Percentiles rank a stretch among this genome's conserved stretches.
phyloP scores from a whole-genome alignment of 2,888 invertebrate species.

The Clivina fossor region DNA sequence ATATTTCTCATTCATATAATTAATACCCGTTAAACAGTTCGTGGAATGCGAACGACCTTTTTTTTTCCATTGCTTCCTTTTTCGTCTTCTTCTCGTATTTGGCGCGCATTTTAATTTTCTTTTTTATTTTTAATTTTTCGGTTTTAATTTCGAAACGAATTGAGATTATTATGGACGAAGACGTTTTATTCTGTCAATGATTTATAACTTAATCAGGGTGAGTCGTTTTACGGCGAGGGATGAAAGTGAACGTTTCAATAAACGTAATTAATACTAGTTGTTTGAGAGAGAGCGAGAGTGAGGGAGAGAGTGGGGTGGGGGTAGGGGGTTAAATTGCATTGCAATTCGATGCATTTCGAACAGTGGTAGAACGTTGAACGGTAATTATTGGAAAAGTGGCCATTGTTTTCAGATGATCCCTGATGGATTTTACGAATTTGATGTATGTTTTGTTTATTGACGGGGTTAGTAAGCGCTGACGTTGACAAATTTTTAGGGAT shows the following conservation, averaged over 20 bases:
- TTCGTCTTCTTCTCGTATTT: neutral
- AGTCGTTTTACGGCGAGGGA: too few relatives aligned
- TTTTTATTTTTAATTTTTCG: conserved; percentile 22
- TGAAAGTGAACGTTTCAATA: conserved; percentile 27
- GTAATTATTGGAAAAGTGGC: conserved; percentile 29
- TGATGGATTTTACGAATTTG: conserved; percentile 8
- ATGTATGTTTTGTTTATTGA: conserved; percentile 17
- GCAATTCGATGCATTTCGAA: too few relatives aligned
- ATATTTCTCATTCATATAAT: conserved; percentile 30
- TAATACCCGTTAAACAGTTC: conserved; percentile 15
- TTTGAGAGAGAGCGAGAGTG: too few relatives aligned
- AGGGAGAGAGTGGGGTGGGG: too few relatives aligned
- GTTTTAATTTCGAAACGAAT: conserved; percentile 3
- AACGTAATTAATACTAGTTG: conserved; percentile 27
- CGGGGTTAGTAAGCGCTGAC: too few relatives aligned
- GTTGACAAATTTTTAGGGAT: too few relatives aligned
- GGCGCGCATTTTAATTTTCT: conserved; percentile 26
- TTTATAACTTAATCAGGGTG: conserved; percentile 25
- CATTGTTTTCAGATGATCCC: conserved; percentile 17
- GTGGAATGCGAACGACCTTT: too few relatives aligned
- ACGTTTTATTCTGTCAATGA: conserved; percentile 6
- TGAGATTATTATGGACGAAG: too few relatives aligned
- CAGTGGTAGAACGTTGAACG: too few relatives aligned
- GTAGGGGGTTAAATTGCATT: too few relatives aligned
- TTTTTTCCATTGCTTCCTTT: too few relatives aligned